These are phyloP conservation scores for Coremacera marginata DNA, from an alignment of 2,888 invertebrate species.

Conservation along the genomic window DNA sequence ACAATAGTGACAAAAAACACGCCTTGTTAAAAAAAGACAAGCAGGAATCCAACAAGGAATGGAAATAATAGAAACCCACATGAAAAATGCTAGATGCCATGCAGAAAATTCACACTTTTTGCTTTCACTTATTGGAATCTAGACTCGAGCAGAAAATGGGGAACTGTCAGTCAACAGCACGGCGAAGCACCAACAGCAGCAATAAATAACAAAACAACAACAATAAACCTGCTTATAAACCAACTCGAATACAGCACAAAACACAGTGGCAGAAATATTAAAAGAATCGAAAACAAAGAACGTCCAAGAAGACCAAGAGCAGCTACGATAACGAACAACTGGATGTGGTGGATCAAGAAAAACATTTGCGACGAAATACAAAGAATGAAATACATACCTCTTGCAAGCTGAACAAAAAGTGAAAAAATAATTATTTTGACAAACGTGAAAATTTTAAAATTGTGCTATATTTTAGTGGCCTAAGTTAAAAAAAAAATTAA, in stretches of 20 bases:
- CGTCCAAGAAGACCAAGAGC: too few relatives aligned
- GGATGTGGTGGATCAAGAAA: slow-evolving; percentile 8
- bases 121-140: background rate
- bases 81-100: background rate
- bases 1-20: background rate
- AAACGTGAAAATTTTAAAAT: background rate
- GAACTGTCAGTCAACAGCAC: slow-evolving; percentile 34
- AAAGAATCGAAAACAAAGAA: too few relatives aligned
- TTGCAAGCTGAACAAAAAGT: background rate
- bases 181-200: background rate
- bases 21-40: too few relatives aligned
- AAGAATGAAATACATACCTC: background rate
- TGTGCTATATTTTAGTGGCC: too few relatives aligned
- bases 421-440: background rate
- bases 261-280: background rate
- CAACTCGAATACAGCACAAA: slow-evolving; percentile 16
- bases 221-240: slow-evolving; percentile 25
- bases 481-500: background rate
- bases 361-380: slow-evolving; percentile 6
- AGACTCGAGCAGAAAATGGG: slow-evolving; percentile 23
- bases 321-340: slow-evolving; percentile 24
- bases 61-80: too few relatives aligned
- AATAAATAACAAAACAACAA: slow-evolving; percentile 9
- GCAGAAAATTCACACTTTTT: background rate
- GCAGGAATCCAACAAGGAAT: too few relatives aligned